Evolutionary conservation across 30 jellyfish, hydroid and myxozoan genomes (phyloP), one percentile per base, ranked within the genome.

Genomic region (Nemopilema nomurai): DNA sequence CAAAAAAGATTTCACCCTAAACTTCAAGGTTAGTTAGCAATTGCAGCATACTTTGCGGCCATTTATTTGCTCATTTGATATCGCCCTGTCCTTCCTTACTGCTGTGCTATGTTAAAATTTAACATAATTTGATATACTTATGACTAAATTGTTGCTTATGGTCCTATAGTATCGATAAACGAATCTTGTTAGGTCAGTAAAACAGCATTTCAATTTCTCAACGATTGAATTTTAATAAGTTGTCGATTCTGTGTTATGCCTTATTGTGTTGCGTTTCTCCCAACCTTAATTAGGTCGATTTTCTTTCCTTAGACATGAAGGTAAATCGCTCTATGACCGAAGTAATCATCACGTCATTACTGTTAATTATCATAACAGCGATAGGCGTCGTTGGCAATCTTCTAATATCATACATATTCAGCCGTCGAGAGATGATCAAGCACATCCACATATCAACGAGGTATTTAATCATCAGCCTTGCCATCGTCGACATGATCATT

Each of bases 361-460:
- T 63, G 23, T 30, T 78, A 69, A 20, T 33, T 18, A 24, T 62
- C 0, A 63, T 78, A 22, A 78, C 76, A 0, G 0, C 62, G 1
- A 32, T 78, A 25, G 88, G 88, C 0, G 27, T 62, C 6, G 0
- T 78, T 78, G 88, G 88, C n/a, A 78, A 78, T 23, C 50, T 78
- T 16, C 69, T 78, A 62, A 63, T 78, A 1, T 31, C 66, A 49
- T 18, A 53, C 1, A 78, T 63, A 4, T 78, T 78, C 79, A 62
- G 19, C 21, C 18, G 76, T 18, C 28, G 69, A 63, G n/a, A 26
- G 18, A 33, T 28, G 49, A 28, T 78, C 1, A 27, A 41, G 31
- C 88, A 78, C 23, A 29, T 78, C 70, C 79, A 57, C 52, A 28
- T 16, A 23, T 78, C 88, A 1, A 78, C 88, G 18, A 78, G 88